These are phyloP conservation scores for Hoplodrina ambigua DNA, from an alignment of 2,888 invertebrate species.

Conservation along the genomic window DNA sequence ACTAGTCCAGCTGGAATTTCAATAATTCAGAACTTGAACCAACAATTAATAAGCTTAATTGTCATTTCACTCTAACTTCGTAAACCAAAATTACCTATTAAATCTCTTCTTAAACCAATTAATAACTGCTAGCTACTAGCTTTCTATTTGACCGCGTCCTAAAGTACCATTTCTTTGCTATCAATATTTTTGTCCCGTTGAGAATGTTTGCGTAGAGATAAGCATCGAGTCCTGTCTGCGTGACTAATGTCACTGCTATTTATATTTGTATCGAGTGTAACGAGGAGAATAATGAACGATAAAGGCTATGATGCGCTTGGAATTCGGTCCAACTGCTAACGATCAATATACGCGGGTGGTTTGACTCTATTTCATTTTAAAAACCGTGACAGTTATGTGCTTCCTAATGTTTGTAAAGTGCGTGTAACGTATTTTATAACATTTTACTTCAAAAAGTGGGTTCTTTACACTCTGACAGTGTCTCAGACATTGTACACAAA, in stretches of 20 bases:
- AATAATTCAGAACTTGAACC: not conserved
- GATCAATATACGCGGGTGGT: slow-evolving; percentile 68
- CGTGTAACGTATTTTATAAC: not conserved
- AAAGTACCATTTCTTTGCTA: slow-evolving; percentile 25
- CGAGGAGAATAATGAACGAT: slow-evolving; percentile 80
- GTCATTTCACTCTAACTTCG: not conserved
- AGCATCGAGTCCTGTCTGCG: slow-evolving; percentile 73
- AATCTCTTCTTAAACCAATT: not conserved
- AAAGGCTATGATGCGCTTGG: slow-evolving; percentile 78
- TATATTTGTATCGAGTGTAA: slow-evolving; percentile 79
- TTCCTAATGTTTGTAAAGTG: slow-evolving; percentile 41
- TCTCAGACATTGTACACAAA: not conserved
- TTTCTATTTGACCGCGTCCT: not conserved
- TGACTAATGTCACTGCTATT: slow-evolving; percentile 84
- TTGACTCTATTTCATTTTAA: slow-evolving; percentile 75
- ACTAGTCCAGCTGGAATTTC: not conserved
- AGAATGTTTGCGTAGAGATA: slow-evolving; percentile 76
- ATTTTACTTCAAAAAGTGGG: not conserved
- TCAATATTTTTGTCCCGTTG: slow-evolving; percentile 70
- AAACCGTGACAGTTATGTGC: slow-evolving; percentile 57
- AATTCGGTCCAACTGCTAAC: slow-evolving; percentile 79
- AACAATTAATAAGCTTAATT: too few species aligned
- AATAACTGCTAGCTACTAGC: not conserved
- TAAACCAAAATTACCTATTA: not conserved
- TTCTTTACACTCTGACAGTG: not conserved